Conservation (phyloP, 2,888 invertebrate species). For the Agonopterix alstromeriana region DNA sequence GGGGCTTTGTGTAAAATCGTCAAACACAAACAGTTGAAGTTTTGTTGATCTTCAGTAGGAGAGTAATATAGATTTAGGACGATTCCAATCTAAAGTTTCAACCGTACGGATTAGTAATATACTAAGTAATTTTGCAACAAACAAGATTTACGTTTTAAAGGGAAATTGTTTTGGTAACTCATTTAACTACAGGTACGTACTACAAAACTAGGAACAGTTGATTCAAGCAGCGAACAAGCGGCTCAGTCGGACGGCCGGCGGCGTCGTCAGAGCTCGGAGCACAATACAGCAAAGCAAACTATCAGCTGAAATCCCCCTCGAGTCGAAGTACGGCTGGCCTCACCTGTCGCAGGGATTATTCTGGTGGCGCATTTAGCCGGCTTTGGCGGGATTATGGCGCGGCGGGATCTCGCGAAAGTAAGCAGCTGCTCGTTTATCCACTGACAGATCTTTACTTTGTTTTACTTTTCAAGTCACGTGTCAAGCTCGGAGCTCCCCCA, state of each 20-base stretch:
- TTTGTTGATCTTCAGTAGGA: slow-evolving; percentile 11
- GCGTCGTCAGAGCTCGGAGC: no score
- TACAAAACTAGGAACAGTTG: no score
- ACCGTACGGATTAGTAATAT: no score
- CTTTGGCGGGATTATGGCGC: slow-evolving; percentile 37
- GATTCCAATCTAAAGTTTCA: slow-evolving; percentile 7
- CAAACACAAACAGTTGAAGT: slow-evolving; percentile 10
- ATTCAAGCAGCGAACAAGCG: no score
- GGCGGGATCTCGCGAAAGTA: slow-evolving; percentile 30
- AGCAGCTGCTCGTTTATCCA: slow-evolving; percentile 39
- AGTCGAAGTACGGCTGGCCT: slow-evolving; percentile 22
- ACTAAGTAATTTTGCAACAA: no score
- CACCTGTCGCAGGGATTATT: slow-evolving; percentile 39
- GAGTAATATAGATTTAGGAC: slow-evolving; percentile 3
- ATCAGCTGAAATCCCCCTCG: slow-evolving; percentile 23
- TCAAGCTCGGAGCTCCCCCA: slow-evolving; percentile 14
- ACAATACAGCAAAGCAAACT: slow-evolving; percentile 19
- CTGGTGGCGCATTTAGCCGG: slow-evolving; percentile 32
- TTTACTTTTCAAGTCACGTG: slow-evolving; percentile 36
- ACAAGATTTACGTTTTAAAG: no score
- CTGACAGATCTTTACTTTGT: slow-evolving; percentile 35
- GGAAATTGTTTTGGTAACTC: no score
- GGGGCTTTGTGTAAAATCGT: no score
- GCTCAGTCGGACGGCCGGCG: no score
- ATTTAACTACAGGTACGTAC: no score